phyloP scores from a whole-genome alignment of 1,140 invertebrate genomes.

The Protaetia brevitarsis region DNA sequence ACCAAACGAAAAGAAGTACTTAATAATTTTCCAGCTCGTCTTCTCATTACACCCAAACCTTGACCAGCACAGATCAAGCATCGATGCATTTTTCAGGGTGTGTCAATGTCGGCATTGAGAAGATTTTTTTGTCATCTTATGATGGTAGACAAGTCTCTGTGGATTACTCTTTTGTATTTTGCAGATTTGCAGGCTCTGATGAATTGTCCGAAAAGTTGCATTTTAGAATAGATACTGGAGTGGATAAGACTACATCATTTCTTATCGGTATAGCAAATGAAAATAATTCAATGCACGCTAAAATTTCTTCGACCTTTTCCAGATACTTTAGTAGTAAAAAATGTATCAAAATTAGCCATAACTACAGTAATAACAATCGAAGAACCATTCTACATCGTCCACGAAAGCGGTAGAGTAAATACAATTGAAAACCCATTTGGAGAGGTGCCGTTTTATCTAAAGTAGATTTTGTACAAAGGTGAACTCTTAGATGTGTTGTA shows the following conservation, averaged over 20 bases:
- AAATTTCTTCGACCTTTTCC: background rate
- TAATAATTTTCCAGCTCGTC: too few species aligned
- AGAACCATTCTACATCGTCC: conserved; percentile 33
- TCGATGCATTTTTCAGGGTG: too few species aligned
- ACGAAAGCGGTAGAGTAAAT: conserved; percentile 1
- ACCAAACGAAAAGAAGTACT: background rate
- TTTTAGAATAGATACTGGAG: conserved; percentile 36
- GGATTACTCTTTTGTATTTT: conserved; percentile 32
- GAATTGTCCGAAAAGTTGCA: conserved; percentile 32
- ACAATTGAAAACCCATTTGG: background rate
- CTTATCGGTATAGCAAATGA: background rate
- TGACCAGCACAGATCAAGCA: too few species aligned
- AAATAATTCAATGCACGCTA: background rate
- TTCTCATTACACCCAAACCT: too few species aligned
- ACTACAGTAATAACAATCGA: conserved; percentile 29
- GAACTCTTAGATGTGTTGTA: conserved; percentile 28
- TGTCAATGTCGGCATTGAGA: too few species aligned
- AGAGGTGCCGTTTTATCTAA: conserved; percentile 3
- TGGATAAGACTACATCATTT: conserved; percentile 9
- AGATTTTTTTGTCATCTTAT: too few species aligned
- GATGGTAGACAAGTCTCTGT: too few species aligned
- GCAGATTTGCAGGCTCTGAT: conserved; percentile 33
- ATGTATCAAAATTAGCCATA: conserved; percentile 30
- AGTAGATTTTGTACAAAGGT: conserved; percentile 33
- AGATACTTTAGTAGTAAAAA: conserved; percentile 32